Conservation (phyloP, 1,140 invertebrate genomes). For the Drosophila varians region DNA sequence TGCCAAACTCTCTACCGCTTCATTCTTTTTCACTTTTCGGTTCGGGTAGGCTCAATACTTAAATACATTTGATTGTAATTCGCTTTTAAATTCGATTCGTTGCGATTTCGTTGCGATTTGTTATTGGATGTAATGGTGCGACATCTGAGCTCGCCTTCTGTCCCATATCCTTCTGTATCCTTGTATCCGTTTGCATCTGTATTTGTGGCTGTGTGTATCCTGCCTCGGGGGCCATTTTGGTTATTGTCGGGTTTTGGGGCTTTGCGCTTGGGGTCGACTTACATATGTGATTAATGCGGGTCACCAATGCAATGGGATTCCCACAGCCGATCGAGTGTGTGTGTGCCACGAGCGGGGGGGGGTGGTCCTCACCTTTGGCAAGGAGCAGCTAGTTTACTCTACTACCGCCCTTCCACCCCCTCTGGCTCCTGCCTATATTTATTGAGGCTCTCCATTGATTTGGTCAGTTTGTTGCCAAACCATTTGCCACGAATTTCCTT, state of each 20-base stretch:
- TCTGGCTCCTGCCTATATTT: conserved; percentile 20
- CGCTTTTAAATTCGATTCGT: conserved; percentile 80
- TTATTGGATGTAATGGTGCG: conserved; percentile 78
- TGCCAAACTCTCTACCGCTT: conserved; percentile 11
- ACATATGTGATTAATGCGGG: conserved; percentile 74
- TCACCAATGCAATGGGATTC: conserved; percentile 44
- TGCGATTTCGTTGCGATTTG: conserved; percentile 71
- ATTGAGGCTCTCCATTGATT: conserved; percentile 31
- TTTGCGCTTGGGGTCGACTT: conserved; percentile 47
- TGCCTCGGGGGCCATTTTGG: conserved; percentile 15
- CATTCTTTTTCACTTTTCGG: conserved; percentile 33
- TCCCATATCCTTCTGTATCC: not conserved
- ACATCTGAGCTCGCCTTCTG: conserved; percentile 61
- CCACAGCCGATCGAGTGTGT: conserved; percentile 8
- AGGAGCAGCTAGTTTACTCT: conserved; percentile 38
- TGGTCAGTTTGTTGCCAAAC: conserved; percentile 17
- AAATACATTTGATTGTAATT: conserved; percentile 81
- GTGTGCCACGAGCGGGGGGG: not conserved
- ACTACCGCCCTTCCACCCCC: no score
- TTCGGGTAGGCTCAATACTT: conserved; percentile 67
- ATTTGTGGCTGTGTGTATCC: conserved; percentile 2
- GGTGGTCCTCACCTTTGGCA: conserved; percentile 15
- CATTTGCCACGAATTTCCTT: not conserved
- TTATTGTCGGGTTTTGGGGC: conserved; percentile 29
- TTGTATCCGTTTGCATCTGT: not conserved